A percentile compares a stretch with the other conserved stretches of the same genome.
These are phyloP conservation scores for Trileptium ribeirensis DNA, from an alignment of 2,888 invertebrate genomes.

Conservation along the genomic window DNA sequence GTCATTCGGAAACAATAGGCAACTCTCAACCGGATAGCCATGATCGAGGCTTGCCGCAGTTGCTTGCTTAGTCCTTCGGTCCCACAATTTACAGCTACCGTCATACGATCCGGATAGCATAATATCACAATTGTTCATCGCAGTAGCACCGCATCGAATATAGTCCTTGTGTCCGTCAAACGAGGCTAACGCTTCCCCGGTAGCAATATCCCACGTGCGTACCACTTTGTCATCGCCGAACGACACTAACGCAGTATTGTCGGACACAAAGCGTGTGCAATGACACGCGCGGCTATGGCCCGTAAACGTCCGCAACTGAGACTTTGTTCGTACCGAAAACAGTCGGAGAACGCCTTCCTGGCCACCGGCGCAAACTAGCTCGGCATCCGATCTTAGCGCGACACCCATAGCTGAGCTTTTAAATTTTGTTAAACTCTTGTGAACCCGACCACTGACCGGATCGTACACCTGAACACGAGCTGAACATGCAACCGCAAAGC, in stretches of 20 bases:
- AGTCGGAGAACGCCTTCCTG: slow-evolving; percentile 78
- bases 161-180: slow-evolving; percentile 35
- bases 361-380: slow-evolving; percentile 67
- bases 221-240: slow-evolving; percentile 45
- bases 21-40: slow-evolving; percentile 78
- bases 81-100: slow-evolving; percentile 76
- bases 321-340: slow-evolving; percentile 77
- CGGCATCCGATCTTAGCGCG: slow-evolving; percentile 52
- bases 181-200: neutral
- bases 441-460: neutral
- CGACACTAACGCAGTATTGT: slow-evolving; percentile 26
- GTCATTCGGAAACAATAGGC: slow-evolving; percentile 78
- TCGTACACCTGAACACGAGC: neutral
- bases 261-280: neutral
- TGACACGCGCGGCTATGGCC: slow-evolving; percentile 59
- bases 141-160: slow-evolving; percentile 41
- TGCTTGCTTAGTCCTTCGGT: slow-evolving; percentile 63
- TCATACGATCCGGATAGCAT: slow-evolving; percentile 65
- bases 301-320: slow-evolving; percentile 72
- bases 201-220: slow-evolving; percentile 36
- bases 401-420: slow-evolving; percentile 49
- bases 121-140: slow-evolving; percentile 37
- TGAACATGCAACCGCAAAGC: neutral
- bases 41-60: slow-evolving; percentile 68
- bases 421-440: neutral